Conservation (phyloP, 2,797 vertebrate species). For the Denticeps clupeoides region DNA sequence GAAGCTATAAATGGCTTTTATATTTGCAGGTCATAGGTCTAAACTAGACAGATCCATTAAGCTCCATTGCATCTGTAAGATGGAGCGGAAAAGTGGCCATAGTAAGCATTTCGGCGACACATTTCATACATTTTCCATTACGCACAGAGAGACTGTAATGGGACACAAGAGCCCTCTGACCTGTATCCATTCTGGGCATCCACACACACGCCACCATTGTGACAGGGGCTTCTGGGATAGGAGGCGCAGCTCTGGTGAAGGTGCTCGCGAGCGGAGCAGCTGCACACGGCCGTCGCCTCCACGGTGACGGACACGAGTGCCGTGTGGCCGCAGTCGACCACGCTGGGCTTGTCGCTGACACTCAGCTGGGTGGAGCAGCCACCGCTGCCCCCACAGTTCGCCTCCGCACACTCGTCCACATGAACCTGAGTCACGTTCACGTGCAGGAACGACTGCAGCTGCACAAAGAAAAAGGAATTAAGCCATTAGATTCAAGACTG, state of each 20-base stretch:
- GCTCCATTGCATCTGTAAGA: no score
- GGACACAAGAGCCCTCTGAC: constrained; percentile 44
- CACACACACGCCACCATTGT: constrained; percentile 69
- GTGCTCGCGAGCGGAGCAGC: constrained; percentile 55
- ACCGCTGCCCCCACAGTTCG: constrained; percentile 48
- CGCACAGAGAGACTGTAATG: constrained; percentile 2
- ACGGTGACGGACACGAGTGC: constrained; percentile 63
- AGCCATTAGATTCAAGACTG: not conserved
- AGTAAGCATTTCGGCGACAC: no score
- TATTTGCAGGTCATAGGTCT: no score
- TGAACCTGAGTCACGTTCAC: constrained; percentile 62
- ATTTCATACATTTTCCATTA: not conserved
- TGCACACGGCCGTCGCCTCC: constrained; percentile 50
- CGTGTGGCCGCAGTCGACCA: constrained; percentile 62
- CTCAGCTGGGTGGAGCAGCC: constrained; percentile 52
- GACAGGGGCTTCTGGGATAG: constrained; percentile 70
- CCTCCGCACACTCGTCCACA: constrained; percentile 62
- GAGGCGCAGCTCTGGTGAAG: constrained; percentile 63
- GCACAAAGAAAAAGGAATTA: constrained; percentile 11
- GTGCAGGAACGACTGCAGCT: constrained; percentile 74
- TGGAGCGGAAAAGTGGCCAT: no score
- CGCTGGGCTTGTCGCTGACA: constrained; percentile 53
- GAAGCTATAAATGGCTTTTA: no score
- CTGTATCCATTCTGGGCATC: constrained; percentile 76
- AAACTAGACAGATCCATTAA: no score